Evolutionary conservation across 92 coral and sea anemone species (phyloP).

Genomic region (Umimayanthus chanpuru): DNA sequence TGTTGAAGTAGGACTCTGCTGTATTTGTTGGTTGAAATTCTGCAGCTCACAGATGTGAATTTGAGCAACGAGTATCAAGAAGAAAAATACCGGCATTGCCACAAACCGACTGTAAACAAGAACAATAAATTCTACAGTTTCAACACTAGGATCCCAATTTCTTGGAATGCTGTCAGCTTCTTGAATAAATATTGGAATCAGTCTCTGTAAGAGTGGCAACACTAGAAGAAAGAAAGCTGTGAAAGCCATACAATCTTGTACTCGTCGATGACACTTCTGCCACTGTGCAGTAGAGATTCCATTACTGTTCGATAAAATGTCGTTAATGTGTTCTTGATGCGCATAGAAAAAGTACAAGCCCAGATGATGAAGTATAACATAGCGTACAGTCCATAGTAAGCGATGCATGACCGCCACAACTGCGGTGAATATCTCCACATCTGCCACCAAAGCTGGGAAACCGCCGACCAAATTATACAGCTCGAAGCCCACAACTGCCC

Average conservation of each 20-base stretch:
- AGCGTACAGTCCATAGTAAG: constrained; percentile 59
- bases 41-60: constrained; percentile 52
- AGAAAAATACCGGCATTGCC: constrained; percentile 63
- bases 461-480: constrained; percentile 53
- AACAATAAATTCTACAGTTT: constrained; percentile 59
- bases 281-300: constrained; percentile 40
- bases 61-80: constrained; percentile 50
- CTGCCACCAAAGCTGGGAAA: constrained; percentile 42
- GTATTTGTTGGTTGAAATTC: constrained; percentile 41
- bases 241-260: constrained; percentile 58
- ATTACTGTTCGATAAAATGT: constrained; percentile 42
- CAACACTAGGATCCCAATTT: constrained; percentile 59
- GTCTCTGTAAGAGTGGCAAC: constrained; percentile 54
- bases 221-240: constrained; percentile 51
- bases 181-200: constrained; percentile 62
- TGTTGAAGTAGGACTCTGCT: constrained; percentile 8
- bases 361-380: constrained; percentile 55
- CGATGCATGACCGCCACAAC: constrained; percentile 62
- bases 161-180: constrained; percentile 47
- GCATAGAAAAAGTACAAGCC: constrained; percentile 53
- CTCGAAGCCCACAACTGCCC: constrained; percentile 54
- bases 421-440: constrained; percentile 49
- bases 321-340: constrained; percentile 47
- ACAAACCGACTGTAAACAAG: constrained; percentile 61
- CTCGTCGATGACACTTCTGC: constrained; percentile 29